Conservation (phyloP, 2,113 vertebrate genomes). For the Rhinolophus sinicus region DNA sequence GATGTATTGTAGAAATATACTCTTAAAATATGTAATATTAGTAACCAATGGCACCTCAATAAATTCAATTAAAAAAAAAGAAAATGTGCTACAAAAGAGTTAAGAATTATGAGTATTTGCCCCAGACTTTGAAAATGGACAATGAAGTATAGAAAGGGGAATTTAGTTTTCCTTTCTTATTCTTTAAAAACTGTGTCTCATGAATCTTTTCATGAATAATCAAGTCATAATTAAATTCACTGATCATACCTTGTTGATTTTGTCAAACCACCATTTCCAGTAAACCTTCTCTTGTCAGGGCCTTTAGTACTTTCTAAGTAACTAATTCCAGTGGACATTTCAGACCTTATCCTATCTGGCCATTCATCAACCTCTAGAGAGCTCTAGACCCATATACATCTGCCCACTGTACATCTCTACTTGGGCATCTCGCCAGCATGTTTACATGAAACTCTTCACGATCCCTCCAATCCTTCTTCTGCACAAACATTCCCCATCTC, state of each 20-base stretch:
- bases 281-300: not conserved
- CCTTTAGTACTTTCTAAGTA: not conserved
- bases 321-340: not conserved
- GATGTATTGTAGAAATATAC: not conserved
- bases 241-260: not conserved
- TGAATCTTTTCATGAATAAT: conserved; percentile 25
- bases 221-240: not conserved
- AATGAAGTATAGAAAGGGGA: not conserved
- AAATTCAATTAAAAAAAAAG: not conserved
- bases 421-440: not conserved
- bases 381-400: not conserved
- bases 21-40: not conserved
- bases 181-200: not conserved
- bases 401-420: not conserved
- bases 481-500: not conserved
- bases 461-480: not conserved
- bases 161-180: not conserved
- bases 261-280: not conserved
- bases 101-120: not conserved
- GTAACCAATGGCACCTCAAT: not conserved
- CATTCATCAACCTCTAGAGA: not conserved
- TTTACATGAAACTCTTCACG: not conserved
- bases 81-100: not conserved
- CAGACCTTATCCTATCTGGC: not conserved
- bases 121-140: not conserved